A percentile compares a stretch with the other conserved stretches of the same genome.
Conservation (phyloP, 2,888 invertebrate genomes). For the Campoletis raptor region DNA sequence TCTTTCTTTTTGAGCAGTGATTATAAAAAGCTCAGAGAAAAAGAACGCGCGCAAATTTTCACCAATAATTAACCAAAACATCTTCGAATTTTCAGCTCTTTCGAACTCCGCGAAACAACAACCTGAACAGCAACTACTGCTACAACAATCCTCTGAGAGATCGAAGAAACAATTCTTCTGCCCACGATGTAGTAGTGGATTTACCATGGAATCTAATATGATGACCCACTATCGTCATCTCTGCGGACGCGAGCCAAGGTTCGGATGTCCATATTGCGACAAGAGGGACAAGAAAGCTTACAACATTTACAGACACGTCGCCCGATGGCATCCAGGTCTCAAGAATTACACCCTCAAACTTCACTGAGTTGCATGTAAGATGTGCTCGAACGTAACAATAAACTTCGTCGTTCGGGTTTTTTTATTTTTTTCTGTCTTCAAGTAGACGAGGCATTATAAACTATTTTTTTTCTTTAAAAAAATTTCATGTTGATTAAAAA, state of each 20-base stretch:
- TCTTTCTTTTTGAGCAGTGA: too few species aligned
- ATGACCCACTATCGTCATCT: slow-evolving; percentile 77
- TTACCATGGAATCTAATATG: slow-evolving; percentile 77
- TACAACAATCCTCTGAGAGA: slow-evolving; percentile 42
- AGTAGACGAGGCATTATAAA: background rate
- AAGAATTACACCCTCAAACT: slow-evolving; percentile 73
- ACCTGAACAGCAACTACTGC: background rate
- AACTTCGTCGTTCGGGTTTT: background rate
- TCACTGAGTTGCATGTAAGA: slow-evolving; percentile 68
- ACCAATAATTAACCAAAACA: slow-evolving; percentile 36
- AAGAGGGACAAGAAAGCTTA: slow-evolving; percentile 78
- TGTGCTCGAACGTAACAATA: slow-evolving; percentile 21
- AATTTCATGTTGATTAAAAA: background rate
- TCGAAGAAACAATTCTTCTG: slow-evolving; percentile 68
- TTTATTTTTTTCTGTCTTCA: background rate
- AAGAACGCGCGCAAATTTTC: slow-evolving; percentile 20
- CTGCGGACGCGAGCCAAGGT: slow-evolving; percentile 79
- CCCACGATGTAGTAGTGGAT: slow-evolving; percentile 71
- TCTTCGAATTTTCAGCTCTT: slow-evolving; percentile 61
- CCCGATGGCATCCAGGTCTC: slow-evolving; percentile 75
- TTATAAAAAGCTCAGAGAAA: background rate
- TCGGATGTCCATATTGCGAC: slow-evolving; percentile 78
- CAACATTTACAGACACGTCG: slow-evolving; percentile 79
- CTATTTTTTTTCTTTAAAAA: background rate
- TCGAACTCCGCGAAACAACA: slow-evolving; percentile 32